These are phyloP conservation scores for Agraylea sexmaculata DNA, from an alignment of 1,140 invertebrate genomes.

Conservation along the genomic window DNA sequence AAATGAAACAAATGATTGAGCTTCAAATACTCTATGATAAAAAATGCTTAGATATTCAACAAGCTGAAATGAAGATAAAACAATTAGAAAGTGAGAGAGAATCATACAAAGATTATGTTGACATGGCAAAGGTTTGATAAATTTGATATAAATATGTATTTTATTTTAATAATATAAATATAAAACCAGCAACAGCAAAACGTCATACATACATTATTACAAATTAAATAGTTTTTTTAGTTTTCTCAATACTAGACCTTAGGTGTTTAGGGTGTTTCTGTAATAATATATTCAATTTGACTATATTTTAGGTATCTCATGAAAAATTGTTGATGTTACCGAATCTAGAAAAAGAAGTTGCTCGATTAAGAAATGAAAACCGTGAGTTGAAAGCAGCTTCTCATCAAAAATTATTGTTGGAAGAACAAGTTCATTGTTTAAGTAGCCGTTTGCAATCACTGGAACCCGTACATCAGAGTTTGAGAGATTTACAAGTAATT, in stretches of 20 bases:
- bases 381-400: constrained; percentile 42
- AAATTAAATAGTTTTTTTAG: not conserved
- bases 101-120: constrained; percentile 49
- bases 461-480: constrained; percentile 40
- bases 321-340: constrained; percentile 44
- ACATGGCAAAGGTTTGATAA: constrained; percentile 42
- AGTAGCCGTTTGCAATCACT: constrained; percentile 39
- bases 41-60: constrained; percentile 37
- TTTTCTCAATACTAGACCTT: not conserved
- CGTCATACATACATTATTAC: not conserved
- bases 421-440: constrained; percentile 50
- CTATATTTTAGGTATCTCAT: constrained; percentile 36
- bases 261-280: not conserved
- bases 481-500: constrained; percentile 41
- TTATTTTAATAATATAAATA: not conserved
- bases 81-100: constrained; percentile 49
- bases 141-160: constrained; percentile 2
- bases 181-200: too few species aligned
- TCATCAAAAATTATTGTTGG: constrained; percentile 48
- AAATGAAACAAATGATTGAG: constrained; percentile 27
- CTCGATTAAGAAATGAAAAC: constrained; percentile 39
- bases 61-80: constrained; percentile 43
- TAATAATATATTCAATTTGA: constrained; percentile 8
- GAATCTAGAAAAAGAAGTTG: constrained; percentile 45
- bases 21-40: constrained; percentile 34